Evolutionary conservation across 1,140 invertebrate genomes (phyloP).

Genomic region (Pseudachorutes palmiensis): DNA sequence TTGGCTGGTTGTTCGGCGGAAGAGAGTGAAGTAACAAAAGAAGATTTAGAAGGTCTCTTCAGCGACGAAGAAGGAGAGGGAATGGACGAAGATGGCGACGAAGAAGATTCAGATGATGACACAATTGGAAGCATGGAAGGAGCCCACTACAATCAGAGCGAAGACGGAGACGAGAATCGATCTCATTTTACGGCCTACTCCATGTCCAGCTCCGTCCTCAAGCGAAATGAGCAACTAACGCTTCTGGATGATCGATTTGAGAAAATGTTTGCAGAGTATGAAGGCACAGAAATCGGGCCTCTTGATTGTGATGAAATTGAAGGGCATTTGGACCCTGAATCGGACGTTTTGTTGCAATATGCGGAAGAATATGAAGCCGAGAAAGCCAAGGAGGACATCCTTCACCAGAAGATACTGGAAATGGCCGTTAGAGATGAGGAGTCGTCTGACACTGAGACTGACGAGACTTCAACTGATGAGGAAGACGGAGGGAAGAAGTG

Average conservation of each 20-base stretch:
- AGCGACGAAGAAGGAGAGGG: slow-evolving; percentile 43
- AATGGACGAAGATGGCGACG: slow-evolving; percentile 48
- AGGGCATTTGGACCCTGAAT: slow-evolving; percentile 59
- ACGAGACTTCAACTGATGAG: slow-evolving; percentile 45
- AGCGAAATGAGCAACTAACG: slow-evolving; percentile 71
- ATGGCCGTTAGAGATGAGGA: slow-evolving; percentile 51
- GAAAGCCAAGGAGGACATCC: slow-evolving; percentile 32
- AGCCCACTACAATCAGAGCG: slow-evolving; percentile 46
- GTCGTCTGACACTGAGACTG: slow-evolving; percentile 52
- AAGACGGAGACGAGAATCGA: slow-evolving; percentile 64
- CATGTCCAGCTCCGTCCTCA: slow-evolving; percentile 83
- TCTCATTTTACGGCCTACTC: slow-evolving; percentile 89
- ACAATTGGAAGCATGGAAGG: slow-evolving; percentile 49
- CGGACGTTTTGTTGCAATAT: slow-evolving; percentile 54
- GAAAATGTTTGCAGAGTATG: slow-evolving; percentile 75
- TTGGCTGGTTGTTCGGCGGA: slow-evolving; percentile 54
- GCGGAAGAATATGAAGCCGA: slow-evolving; percentile 52
- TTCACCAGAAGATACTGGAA: slow-evolving; percentile 35
- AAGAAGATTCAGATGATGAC: slow-evolving; percentile 50
- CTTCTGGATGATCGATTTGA: slow-evolving; percentile 87
- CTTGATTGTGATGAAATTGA: slow-evolving; percentile 84
- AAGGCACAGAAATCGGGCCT: slow-evolving; percentile 81
- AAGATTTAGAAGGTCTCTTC: slow-evolving; percentile 38
- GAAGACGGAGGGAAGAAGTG: slow-evolving; percentile 64
- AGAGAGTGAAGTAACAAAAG: slow-evolving; percentile 29